Conservation (phyloP, 2,888 invertebrate genomes). For the Dasypogon diadema region DNA sequence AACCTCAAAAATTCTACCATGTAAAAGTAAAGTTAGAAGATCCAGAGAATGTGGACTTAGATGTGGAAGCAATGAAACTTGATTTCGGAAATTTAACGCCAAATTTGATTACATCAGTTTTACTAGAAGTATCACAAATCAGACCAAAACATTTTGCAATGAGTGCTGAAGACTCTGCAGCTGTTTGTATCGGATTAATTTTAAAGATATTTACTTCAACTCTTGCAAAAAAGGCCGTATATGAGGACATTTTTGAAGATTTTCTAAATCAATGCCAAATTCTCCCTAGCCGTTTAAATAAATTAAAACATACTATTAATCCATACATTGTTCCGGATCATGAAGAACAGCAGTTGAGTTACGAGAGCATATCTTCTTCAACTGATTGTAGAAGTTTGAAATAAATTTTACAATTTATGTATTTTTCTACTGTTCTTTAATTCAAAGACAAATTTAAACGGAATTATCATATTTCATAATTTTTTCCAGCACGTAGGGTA, state of each 20-base stretch:
- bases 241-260: conserved; percentile 65
- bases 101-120: conserved; percentile 70
- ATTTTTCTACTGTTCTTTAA: neutral
- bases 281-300: conserved; percentile 67
- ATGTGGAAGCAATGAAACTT: neutral
- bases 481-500: conserved; percentile 83
- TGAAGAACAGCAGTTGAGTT: neutral
- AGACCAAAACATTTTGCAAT: conserved; percentile 76
- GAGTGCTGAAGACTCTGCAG: conserved; percentile 69
- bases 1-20: conserved; percentile 70
- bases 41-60: conserved; percentile 9
- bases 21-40: conserved; percentile 64
- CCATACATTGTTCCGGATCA: conserved; percentile 66
- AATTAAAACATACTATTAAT: conserved; percentile 71
- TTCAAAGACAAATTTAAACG: neutral
- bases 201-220: conserved; percentile 71
- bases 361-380: neutral
- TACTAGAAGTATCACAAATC: conserved; percentile 70
- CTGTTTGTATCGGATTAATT: conserved; percentile 72
- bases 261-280: conserved; percentile 68
- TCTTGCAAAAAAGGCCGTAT: conserved; percentile 63
- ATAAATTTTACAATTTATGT: neutral
- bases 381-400: neutral
- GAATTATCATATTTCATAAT: conserved; percentile 11
- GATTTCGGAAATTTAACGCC: conserved; percentile 41